Base-by-base conservation (phyloP, 2,113 vertebrate species). In the Poeciliopsis prolifica region DNA sequence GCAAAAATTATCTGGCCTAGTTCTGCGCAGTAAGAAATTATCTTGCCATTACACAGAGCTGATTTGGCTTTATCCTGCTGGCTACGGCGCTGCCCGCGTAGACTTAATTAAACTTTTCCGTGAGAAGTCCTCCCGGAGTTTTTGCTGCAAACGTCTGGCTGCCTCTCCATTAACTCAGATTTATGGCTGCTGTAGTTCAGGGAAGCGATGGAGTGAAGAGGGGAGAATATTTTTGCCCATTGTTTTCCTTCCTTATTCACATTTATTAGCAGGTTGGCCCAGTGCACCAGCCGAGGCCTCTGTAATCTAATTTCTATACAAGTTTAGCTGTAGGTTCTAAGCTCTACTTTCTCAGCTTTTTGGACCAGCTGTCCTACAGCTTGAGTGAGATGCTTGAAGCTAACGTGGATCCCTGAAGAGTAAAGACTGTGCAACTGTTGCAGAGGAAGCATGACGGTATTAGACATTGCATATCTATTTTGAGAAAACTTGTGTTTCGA, bases 61-160 rank as follows among this genome's bases (percentile, higher is more conserved):
- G 86, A 82, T 84, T 83, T 81, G 72, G 72, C 74, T 86, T 72
- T 9, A 80, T 79, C 75, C 70, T 72, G 31, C 81, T 60, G 66
- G 72, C 78, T 79, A 64, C 75, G 51, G 68, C 74, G 77, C 65
- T 83, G 77, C 82, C 82, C 75, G 3, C 78, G 51, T 79, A 83
- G 88, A 85, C 87, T 87, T 86, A 85, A 91, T 92, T 89, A 84
- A 89, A 86, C 85, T 82, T 89, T 85, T 86, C 68, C 87, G 72
- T 61, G 54, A 85, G 78, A 72, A 77, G 83, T 86, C 81, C 70
- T 89, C 83, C 69, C 84, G 77, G 81, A 85, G 75, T 90, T 86
- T 58, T 22, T 73, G 40, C 68, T 77, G 69, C 62, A 75, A 76
- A 84, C 51, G 78, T 77, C 84, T 82, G 54, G 19, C 72, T 70